Evolutionary conservation across 37 sponge, comb jelly and placozoan genomes (phyloP).

Genomic region (Mnemiopsis leidyi): DNA sequence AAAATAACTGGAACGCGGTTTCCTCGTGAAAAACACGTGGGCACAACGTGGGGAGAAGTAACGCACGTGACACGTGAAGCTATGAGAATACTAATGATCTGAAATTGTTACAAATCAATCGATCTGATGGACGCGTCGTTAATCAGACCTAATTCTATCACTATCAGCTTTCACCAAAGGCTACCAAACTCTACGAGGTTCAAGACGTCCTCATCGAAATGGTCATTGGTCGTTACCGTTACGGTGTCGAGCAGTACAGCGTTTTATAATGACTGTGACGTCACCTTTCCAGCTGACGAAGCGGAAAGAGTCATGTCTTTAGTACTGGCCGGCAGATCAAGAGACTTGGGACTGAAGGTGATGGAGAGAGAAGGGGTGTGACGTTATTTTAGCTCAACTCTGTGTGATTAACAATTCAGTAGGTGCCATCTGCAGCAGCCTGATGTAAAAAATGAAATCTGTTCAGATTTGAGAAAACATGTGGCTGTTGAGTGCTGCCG

Average conservation of each 20-base stretch:
- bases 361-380: no score
- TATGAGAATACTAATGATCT: not conserved
- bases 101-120: not conserved
- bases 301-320: not conserved
- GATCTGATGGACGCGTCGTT: not conserved
- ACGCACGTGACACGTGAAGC: not conserved
- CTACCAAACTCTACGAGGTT: no score
- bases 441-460: no score
- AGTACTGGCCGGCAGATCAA: no score
- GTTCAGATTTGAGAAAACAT: no score
- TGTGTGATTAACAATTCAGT: no score
- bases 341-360: no score
- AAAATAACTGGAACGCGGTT: not conserved
- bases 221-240: not conserved
- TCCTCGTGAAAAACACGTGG: not conserved
- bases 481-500: no score
- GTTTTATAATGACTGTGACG: not conserved
- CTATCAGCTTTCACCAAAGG: not conserved
- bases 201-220: no score
- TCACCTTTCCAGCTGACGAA: not conserved
- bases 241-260: not conserved
- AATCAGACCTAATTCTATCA: not conserved
- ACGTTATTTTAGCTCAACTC: no score
- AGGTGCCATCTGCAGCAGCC: no score
- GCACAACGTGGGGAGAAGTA: not conserved